Evolutionary conservation across 35 echinoderm and acorn worm species (phyloP).

Genomic region (Apostichopus parvimensis): DNA sequence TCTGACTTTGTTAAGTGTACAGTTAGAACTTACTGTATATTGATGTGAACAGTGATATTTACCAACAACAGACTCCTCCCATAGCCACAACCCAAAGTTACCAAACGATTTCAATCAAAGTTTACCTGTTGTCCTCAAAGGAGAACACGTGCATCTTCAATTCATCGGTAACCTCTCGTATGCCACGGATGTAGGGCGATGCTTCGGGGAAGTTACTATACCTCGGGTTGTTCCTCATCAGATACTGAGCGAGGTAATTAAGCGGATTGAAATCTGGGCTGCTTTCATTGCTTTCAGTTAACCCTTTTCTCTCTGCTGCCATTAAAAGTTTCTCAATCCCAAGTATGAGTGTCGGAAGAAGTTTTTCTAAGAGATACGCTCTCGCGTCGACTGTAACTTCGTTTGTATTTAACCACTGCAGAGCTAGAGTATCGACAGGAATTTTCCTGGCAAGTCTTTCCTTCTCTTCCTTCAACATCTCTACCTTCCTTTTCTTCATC

Average conservation of each 20-base stretch:
- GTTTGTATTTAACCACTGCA: conserved; percentile 90
- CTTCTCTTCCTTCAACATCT: conserved; percentile 77
- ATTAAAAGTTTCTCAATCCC: conserved; percentile 87
- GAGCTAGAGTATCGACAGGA: conserved; percentile 74
- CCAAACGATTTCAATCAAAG: background rate
- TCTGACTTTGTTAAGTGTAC: too few relatives aligned
- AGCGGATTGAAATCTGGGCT: conserved; percentile 91
- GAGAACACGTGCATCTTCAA: conserved; percentile 95
- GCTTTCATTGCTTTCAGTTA: conserved; percentile 69
- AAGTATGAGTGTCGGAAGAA: conserved; percentile 93
- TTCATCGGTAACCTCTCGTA: conserved; percentile 96
- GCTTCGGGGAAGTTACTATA: conserved; percentile 98
- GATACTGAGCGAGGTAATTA: conserved; percentile 94
- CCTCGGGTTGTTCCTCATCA: conserved; percentile 95
- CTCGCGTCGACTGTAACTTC: conserved; percentile 91
- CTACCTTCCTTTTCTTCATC: conserved; percentile 63
- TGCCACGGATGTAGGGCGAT: conserved; percentile 91
- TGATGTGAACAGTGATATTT: too few relatives aligned
- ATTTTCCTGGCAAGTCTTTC: conserved; percentile 72
- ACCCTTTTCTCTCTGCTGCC: conserved; percentile 78
- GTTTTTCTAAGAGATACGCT: conserved; percentile 91
- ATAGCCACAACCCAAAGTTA: too few relatives aligned
- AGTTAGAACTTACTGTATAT: too few relatives aligned
- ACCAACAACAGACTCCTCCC: too few relatives aligned
- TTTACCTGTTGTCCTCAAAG: conserved; percentile 99